A percentile compares a stretch with the other conserved stretches of the same genome.
Evolutionary conservation across 1,140 invertebrate species (phyloP).

Genomic region (Notospermus geniculatus): DNA sequence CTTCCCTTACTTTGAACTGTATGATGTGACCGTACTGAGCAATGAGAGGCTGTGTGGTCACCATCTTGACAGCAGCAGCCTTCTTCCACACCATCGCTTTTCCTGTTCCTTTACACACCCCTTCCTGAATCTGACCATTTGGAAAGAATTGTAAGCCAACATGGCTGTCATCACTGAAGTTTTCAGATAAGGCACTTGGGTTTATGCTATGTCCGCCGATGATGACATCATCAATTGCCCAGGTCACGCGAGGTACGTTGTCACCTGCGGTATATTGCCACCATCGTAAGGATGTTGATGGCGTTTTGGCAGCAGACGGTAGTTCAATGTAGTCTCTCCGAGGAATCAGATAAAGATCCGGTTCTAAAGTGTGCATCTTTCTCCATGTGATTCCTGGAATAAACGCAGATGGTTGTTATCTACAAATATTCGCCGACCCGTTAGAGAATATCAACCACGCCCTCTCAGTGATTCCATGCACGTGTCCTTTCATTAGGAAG

Average conservation of each 20-base stretch:
- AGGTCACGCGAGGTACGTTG: slow-evolving; percentile 36
- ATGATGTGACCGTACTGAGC: slow-evolving; percentile 51
- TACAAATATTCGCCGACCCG: too few relatives aligned
- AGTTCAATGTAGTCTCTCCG: slow-evolving; percentile 52
- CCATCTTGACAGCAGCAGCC: slow-evolving; percentile 38
- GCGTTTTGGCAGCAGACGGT: slow-evolving; percentile 45
- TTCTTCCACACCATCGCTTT: slow-evolving; percentile 41
- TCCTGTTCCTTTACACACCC: slow-evolving; percentile 23
- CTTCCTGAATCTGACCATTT: slow-evolving; percentile 36
- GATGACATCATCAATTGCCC: slow-evolving; percentile 56
- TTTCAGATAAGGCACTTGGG: slow-evolving; percentile 48
- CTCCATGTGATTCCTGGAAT: slow-evolving; percentile 54
- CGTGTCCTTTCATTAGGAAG: too few relatives aligned
- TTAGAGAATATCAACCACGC: too few relatives aligned
- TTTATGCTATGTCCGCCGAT: slow-evolving; percentile 57
- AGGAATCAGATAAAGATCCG: slow-evolving; percentile 40
- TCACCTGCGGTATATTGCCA: slow-evolving; percentile 41
- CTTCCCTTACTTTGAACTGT: slow-evolving; percentile 51
- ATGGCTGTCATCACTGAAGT: slow-evolving; percentile 41
- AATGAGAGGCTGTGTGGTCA: slow-evolving; percentile 56
- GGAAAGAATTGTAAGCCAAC: slow-evolving; percentile 52
- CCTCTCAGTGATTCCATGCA: too few relatives aligned
- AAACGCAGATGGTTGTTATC: background rate
- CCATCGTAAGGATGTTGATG: slow-evolving; percentile 52
- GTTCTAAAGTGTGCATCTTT: slow-evolving; percentile 52